These are phyloP conservation scores for Castor canadensis DNA, from an alignment of 2,113 vertebrate genomes.

Conservation along the genomic window DNA sequence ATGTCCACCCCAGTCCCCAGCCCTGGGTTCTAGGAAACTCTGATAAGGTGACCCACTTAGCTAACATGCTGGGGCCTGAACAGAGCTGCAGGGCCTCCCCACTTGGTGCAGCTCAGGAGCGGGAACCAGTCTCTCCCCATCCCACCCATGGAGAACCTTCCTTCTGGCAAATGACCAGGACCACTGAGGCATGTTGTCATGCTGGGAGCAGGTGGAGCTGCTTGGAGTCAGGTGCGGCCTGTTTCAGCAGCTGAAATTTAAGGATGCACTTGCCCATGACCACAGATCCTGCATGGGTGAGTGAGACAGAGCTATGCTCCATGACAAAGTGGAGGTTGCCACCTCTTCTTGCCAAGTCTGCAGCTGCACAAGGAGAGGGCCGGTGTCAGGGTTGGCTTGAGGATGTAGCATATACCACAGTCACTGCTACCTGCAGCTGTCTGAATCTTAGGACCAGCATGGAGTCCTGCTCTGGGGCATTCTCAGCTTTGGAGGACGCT, in stretches of 20 bases:
- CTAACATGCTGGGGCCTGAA: no score
- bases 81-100: no score
- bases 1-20: neutral
- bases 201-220: neutral
- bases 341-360: neutral
- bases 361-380: no score
- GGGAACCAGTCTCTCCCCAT: neutral
- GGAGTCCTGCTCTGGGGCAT: neutral
- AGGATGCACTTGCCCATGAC: neutral
- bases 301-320: neutral
- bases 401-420: neutral
- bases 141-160: rapidly evolving
- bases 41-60: no score
- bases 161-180: neutral
- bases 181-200: neutral
- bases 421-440: rapidly evolving
- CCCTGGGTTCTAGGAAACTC: no score
- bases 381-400: no score
- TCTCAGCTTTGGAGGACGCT: neutral
- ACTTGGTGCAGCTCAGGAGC: neutral
- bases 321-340: neutral
- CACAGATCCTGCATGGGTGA: no score
- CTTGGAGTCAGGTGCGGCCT: no score
- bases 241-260: neutral
- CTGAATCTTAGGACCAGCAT: neutral